phyloP scores from a whole-genome alignment of 2,797 vertebrate species.

The Hephaestus fuliginosus region DNA sequence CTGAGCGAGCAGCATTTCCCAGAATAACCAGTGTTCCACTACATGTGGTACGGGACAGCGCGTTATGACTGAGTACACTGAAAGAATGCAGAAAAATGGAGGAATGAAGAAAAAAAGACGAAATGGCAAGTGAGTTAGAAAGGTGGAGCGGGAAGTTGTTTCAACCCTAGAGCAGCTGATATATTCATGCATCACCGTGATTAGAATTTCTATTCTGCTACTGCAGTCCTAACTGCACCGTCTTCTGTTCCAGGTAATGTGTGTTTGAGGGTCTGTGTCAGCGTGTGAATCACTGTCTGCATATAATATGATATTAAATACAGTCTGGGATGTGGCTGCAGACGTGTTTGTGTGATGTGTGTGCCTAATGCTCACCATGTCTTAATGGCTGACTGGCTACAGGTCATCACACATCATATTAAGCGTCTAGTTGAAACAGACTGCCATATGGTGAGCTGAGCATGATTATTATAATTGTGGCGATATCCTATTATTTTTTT shows the following conservation, averaged over 20 bases:
- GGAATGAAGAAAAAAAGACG: constrained; percentile 4
- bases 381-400: constrained; percentile 40
- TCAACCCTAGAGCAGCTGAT: constrained; percentile 53
- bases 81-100: constrained; percentile 30
- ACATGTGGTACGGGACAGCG: background rate
- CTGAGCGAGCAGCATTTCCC: constrained; percentile 1
- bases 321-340: constrained; percentile 16
- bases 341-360: constrained; percentile 16
- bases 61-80: background rate
- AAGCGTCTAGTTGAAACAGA: constrained; percentile 34
- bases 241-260: constrained; percentile 47
- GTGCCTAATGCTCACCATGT: constrained; percentile 20
- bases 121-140: constrained; percentile 34
- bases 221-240: constrained; percentile 42
- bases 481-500: constrained; percentile 10
- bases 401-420: constrained; percentile 60
- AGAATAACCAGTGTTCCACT: constrained; percentile 22
- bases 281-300: constrained; percentile 22
- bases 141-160: constrained; percentile 41
- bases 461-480: constrained; percentile 24
- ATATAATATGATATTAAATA: constrained; percentile 21
- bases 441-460: constrained; percentile 44
- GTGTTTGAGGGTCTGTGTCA: constrained; percentile 46
- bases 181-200: constrained; percentile 65
- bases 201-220: constrained; percentile 61